Evolutionary conservation across 2,113 vertebrate genomes (phyloP), one percentile per base, ranked within the genome.

Genomic region (Callospermophilus lateralis): DNA sequence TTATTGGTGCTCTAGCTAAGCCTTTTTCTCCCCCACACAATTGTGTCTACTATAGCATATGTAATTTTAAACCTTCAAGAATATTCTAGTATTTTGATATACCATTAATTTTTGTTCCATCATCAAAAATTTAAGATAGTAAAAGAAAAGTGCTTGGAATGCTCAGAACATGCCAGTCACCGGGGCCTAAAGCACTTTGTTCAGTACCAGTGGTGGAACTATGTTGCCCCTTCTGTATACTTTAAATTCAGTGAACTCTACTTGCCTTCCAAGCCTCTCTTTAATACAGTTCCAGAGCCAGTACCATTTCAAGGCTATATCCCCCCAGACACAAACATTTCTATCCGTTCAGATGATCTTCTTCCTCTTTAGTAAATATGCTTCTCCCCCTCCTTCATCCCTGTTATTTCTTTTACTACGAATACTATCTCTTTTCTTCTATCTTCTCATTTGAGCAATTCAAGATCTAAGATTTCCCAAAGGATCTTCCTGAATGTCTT

Each of bases 11-110:
- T 30, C n/a, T 83, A 79, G 45, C 32, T 58, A 79, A 95, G 45
- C 10, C 37, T 70, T 88, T 79, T 24, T 26, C 34, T 42, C n/a
- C 32, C n/a, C 19, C 24, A 63, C 39, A 89, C 37, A 85, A 20
- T 61, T 26, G 72, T 58, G 34, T 51, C 58, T 76, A 24, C 74
- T 84, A 86, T 34, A 83, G 42, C 30, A 19, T 84, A 45, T 77
- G 9, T 58, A 32, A 79, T 85, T 96, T 81, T 76, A 89, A 94
- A 85, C 76, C 48, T 76, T 11, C n/a, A 26, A 85, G 91, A 95
- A n/a, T 19, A 34, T 55, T 76, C 34, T 76, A 76, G 32, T 26
- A 81, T 86, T 10, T 96, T 81, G 28, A 94, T 83, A 10, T 30
- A 68, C 3, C 30, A 63, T 34, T 91, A 37, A 39, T 32, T 34